Evolutionary conservation across 2,888 invertebrate species (phyloP).

Genomic region (Ischnura elegans): DNA sequence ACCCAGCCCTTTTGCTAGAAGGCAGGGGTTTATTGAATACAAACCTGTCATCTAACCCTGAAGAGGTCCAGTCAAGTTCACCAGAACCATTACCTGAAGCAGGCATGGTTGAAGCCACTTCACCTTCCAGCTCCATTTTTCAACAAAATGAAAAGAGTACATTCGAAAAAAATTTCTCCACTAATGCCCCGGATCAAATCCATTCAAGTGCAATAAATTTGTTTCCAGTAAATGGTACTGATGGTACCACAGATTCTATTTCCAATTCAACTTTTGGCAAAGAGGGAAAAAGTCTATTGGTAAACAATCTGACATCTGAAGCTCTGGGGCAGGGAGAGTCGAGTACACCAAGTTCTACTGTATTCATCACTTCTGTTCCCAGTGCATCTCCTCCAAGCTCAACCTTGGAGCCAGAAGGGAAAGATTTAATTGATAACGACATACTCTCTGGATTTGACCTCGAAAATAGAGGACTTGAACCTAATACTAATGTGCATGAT

Average conservation of each 20-base stretch:
- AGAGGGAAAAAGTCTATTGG: not conserved
- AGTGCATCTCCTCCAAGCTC: not conserved
- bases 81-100: not conserved
- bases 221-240: not conserved
- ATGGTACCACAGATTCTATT: not conserved
- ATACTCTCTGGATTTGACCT: not conserved
- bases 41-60: not conserved
- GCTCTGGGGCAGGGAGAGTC: too few relatives aligned
- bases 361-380: too few relatives aligned
- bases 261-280: not conserved
- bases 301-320: not conserved
- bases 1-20: not conserved
- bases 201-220: too few relatives aligned
- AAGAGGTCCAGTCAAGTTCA: not conserved
- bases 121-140: too few relatives aligned
- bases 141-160: too few relatives aligned
- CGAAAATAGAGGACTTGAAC: not conserved
- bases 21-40: not conserved
- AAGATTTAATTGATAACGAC: not conserved
- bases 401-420: not conserved
- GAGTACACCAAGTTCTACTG: too few relatives aligned
- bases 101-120: not conserved
- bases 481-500: not conserved
- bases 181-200: too few relatives aligned
- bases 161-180: too few relatives aligned